These are phyloP conservation scores for Drosophila koepferae DNA, from an alignment of 2,888 invertebrate species.

Conservation along the genomic window DNA sequence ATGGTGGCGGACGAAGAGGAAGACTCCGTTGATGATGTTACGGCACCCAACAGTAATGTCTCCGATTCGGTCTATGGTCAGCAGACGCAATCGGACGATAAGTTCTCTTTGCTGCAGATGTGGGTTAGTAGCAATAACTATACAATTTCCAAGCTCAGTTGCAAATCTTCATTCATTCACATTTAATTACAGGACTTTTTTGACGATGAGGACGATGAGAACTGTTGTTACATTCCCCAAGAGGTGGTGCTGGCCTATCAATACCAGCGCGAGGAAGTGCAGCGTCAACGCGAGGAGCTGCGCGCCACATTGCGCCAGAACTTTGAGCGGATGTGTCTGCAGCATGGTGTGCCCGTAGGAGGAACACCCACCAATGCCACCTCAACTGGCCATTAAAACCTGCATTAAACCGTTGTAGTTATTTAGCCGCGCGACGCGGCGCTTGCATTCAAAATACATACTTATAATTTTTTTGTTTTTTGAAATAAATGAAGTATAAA, in stretches of 20 bases:
- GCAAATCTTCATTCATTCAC: background rate
- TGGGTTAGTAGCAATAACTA: slow-evolving; percentile 57
- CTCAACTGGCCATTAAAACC: slow-evolving; percentile 66
- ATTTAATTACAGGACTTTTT: slow-evolving; percentile 88
- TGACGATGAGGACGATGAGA: slow-evolving; percentile 91
- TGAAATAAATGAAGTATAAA: slow-evolving; percentile 78
- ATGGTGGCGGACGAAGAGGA: slow-evolving; percentile 58
- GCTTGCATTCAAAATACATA: slow-evolving; percentile 74
- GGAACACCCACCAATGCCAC: slow-evolving; percentile 31
- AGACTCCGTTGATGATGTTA: slow-evolving; percentile 66
- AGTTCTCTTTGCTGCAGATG: slow-evolving; percentile 73
- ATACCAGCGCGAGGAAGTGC: slow-evolving; percentile 91
- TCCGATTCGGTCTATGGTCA: slow-evolving; percentile 56
- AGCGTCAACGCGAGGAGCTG: slow-evolving; percentile 92
- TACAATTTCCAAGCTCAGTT: background rate
- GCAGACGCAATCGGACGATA: slow-evolving; percentile 58
- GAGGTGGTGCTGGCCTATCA: slow-evolving; percentile 95
- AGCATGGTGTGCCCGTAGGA: slow-evolving; percentile 66
- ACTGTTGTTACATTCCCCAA: slow-evolving; percentile 92
- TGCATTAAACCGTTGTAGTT: slow-evolving; percentile 80
- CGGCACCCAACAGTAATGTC: slow-evolving; percentile 56
- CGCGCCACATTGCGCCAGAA: slow-evolving; percentile 92
- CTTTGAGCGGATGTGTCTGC: slow-evolving; percentile 91
- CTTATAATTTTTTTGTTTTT: slow-evolving; percentile 71
- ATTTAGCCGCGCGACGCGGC: slow-evolving; percentile 71